phyloP scores from a whole-genome alignment of 2,888 invertebrate genomes.

The Eilema griseolum region DNA sequence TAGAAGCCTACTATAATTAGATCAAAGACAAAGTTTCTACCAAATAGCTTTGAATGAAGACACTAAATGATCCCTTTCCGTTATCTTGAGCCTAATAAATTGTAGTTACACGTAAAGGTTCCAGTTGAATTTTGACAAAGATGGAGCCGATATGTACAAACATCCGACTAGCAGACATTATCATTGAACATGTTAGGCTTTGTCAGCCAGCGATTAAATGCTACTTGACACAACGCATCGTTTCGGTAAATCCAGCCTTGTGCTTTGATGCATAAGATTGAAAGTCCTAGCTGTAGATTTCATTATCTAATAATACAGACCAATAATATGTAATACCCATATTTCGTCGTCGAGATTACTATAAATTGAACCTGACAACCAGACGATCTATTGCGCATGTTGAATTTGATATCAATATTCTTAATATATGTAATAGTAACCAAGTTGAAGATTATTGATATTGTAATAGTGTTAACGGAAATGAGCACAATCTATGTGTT shows the following conservation, averaged over 20 bases:
- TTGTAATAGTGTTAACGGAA: too few species aligned
- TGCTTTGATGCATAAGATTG: background rate
- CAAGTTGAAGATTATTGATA: background rate
- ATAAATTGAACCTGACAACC: conserved; percentile 44
- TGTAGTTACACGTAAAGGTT: conserved; percentile 30
- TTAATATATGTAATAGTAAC: conserved; percentile 35
- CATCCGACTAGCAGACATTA: conserved; percentile 39
- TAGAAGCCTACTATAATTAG: conserved; percentile 6
- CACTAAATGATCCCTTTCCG: conserved; percentile 20
- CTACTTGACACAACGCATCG: conserved; percentile 15
- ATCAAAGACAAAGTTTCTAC: conserved; percentile 16
- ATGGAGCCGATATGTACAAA: conserved; percentile 40
- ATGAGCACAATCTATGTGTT: too few species aligned
- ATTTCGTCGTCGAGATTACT: conserved; percentile 32
- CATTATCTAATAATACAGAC: conserved; percentile 28
- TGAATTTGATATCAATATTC: conserved; percentile 44
- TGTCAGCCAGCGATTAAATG: conserved; percentile 22
- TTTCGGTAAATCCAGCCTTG: conserved; percentile 15
- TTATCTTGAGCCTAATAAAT: conserved; percentile 44
- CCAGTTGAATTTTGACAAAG: conserved; percentile 42
- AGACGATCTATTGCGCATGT: conserved; percentile 39
- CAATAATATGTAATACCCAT: conserved; percentile 40
- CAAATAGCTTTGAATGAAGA: conserved; percentile 32
- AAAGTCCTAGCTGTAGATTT: conserved; percentile 11
- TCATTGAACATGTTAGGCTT: conserved; percentile 29